Conservation (phyloP, 2,888 invertebrate genomes). For the Bruchidius siliquastri region DNA sequence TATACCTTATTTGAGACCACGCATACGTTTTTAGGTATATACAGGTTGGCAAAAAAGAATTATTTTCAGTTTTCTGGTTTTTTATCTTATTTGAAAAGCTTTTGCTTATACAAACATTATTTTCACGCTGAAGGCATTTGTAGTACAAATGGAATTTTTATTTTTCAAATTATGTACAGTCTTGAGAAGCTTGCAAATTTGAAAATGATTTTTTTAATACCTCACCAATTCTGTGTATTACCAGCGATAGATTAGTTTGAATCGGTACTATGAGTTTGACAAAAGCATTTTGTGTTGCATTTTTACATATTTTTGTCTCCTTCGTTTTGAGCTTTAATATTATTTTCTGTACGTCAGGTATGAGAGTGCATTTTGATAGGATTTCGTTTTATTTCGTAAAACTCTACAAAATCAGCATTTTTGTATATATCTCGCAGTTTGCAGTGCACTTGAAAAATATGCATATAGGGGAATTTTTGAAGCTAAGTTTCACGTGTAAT, state of each 20-base stretch:
- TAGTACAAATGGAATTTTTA: too few species aligned
- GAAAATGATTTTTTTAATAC: background rate
- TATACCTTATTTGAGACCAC: constrained; percentile 3
- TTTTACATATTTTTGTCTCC: background rate
- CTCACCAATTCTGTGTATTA: background rate
- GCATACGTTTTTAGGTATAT: background rate
- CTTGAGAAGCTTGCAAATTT: too few species aligned
- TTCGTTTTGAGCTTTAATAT: background rate
- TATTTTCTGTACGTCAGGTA: background rate
- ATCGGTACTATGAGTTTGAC: background rate
- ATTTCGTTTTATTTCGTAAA: background rate
- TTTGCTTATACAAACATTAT: too few species aligned
- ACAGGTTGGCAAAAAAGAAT: background rate
- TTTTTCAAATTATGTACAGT: too few species aligned
- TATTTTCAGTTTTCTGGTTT: background rate
- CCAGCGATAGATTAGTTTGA: background rate
- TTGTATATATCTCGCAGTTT: background rate
- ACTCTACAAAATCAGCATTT: background rate
- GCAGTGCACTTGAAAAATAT: background rate
- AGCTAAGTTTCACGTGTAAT: too few species aligned
- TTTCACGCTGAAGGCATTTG: too few species aligned
- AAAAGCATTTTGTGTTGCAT: background rate
- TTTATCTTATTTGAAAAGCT: background rate
- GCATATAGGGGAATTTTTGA: background rate
- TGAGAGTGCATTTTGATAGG: background rate